These are phyloP conservation scores for Phyllotreta cruciferae DNA, from an alignment of 2,888 invertebrate genomes.

Conservation along the genomic window DNA sequence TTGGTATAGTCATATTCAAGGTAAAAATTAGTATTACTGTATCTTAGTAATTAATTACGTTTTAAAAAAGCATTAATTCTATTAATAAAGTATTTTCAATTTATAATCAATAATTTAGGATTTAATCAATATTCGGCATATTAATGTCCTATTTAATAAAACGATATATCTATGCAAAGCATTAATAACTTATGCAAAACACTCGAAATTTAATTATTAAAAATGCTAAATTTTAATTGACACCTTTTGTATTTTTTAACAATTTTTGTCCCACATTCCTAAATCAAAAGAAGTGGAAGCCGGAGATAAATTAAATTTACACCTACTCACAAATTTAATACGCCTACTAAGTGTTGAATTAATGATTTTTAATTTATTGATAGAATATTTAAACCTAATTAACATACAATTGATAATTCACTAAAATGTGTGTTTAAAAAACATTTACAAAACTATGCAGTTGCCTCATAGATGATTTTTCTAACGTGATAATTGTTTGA, in stretches of 20 bases:
- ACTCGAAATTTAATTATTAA: constrained; percentile 6
- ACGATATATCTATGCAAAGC: background rate
- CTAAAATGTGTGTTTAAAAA: constrained; percentile 33
- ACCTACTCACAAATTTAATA: constrained; percentile 36
- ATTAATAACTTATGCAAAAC: constrained; percentile 1
- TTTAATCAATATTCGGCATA: background rate
- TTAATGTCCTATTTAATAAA: constrained; percentile 10
- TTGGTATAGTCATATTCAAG: too few relatives aligned
- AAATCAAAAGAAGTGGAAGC: constrained; percentile 25
- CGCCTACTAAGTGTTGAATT: constrained; percentile 31
- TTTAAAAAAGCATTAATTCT: too few relatives aligned
- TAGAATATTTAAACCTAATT: constrained; percentile 37
- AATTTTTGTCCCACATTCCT: constrained; percentile 27
- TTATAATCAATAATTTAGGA: too few relatives aligned
- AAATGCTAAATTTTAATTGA: constrained; percentile 13
- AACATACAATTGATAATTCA: constrained; percentile 41
- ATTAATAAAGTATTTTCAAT: too few relatives aligned
- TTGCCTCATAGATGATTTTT: constrained; percentile 12
- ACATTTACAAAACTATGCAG: constrained; percentile 28
- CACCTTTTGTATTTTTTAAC: constrained; percentile 21
- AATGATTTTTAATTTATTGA: constrained; percentile 39
- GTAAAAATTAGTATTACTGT: too few relatives aligned
- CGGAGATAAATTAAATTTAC: constrained; percentile 34
- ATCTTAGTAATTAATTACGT: too few relatives aligned
- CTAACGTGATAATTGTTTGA: constrained; percentile 20